Conservation (phyloP, 2,797 vertebrate genomes). For the Sebastes iracundus region DNA sequence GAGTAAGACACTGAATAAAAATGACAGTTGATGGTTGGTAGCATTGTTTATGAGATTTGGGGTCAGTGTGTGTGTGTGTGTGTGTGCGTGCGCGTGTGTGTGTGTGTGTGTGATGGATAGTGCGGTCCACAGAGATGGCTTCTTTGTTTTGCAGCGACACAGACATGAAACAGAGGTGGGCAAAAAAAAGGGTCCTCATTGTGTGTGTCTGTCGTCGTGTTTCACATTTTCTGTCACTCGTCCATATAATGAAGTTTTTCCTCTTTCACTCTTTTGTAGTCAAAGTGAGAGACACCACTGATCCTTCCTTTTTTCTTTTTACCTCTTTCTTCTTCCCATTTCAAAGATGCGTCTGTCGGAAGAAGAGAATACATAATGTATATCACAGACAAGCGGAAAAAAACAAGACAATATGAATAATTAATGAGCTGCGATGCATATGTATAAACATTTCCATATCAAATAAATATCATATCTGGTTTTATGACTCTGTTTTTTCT, state of each 20-base stretch:
- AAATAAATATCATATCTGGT: slow-evolving; percentile 79
- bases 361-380: slow-evolving; percentile 81
- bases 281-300: slow-evolving; percentile 67
- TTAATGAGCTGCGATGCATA: slow-evolving; percentile 77
- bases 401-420: slow-evolving; percentile 83
- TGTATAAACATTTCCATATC: slow-evolving; percentile 82
- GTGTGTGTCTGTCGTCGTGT: slow-evolving; percentile 38
- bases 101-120: slow-evolving; percentile 19
- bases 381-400: slow-evolving; percentile 70
- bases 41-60: slow-evolving; percentile 33
- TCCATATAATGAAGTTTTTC: slow-evolving; percentile 75
- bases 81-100: slow-evolving; percentile 11
- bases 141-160: slow-evolving; percentile 54
- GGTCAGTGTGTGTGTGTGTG: slow-evolving; percentile 23
- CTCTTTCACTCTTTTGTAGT: slow-evolving; percentile 74
- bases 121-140: slow-evolving; percentile 33
- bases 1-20: slow-evolving; percentile 39
- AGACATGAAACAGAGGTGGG: slow-evolving; percentile 61
- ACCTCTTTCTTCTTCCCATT: slow-evolving; percentile 60
- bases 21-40: slow-evolving; percentile 52
- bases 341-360: slow-evolving; percentile 71
- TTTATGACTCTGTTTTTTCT: slow-evolving; percentile 59
- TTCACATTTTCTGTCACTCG: slow-evolving; percentile 68
- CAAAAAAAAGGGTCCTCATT: slow-evolving; percentile 42
- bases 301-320: slow-evolving; percentile 66